Percentiles rank a stretch among this genome's conserved stretches.
Conservation (phyloP, 2,113 vertebrate species). For the Rhabdornis inornatus region DNA sequence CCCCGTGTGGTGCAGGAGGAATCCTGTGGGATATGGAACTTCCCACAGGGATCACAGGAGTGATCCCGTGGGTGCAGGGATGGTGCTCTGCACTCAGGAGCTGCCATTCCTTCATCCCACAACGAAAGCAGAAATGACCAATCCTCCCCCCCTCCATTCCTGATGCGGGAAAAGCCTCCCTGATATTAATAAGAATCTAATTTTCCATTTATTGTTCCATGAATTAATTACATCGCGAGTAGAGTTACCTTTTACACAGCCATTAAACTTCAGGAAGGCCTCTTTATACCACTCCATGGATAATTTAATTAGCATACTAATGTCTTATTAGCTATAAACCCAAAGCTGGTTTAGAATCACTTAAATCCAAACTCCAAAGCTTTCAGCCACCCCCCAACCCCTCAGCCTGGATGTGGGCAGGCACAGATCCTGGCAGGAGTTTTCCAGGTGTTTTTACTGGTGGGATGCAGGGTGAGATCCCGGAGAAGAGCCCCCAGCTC, state of each 20-base stretch:
- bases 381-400: constrained; percentile 9
- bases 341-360: constrained; percentile 64
- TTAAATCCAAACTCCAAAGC: constrained; percentile 58
- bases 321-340: constrained; percentile 66
- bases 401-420: not conserved
- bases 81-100: not conserved
- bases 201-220: constrained; percentile 74
- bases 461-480: fast-evolving
- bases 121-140: not conserved
- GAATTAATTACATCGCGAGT: constrained; percentile 71
- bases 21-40: not conserved
- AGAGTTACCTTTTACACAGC: constrained; percentile 71
- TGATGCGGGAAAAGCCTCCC: constrained; percentile 55
- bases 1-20: fast-evolving
- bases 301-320: constrained; percentile 75
- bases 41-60: not conserved
- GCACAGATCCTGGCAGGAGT: not conserved
- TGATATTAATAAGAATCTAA: constrained; percentile 72
- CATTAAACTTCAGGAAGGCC: constrained; percentile 73
- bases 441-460: not conserved
- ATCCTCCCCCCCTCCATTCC: not conserved
- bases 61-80: not conserved
- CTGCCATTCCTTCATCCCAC: not conserved
- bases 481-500: not conserved
- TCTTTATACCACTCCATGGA: constrained; percentile 68